Conservation (phyloP, 2,888 invertebrate species). For the Trissoscelio sp. region DNA sequence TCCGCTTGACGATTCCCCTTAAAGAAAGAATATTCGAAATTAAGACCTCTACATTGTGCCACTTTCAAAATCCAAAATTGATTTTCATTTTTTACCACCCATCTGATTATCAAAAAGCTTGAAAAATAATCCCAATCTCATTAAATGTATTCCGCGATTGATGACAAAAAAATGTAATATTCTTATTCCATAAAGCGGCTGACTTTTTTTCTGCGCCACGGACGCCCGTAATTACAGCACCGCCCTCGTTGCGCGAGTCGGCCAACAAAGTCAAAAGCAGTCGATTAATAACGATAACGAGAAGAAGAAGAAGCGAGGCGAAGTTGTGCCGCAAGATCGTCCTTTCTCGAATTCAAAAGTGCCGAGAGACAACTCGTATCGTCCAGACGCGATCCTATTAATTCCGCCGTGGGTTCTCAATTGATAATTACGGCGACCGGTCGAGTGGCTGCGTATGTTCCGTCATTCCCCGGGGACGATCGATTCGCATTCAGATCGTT, state of each 20-base stretch:
- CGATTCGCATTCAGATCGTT: slow-evolving; percentile 72
- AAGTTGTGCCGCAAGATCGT: slow-evolving; percentile 28
- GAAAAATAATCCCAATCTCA: not conserved
- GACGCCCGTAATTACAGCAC: slow-evolving; percentile 14
- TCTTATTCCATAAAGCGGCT: not conserved
- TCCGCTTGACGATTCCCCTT: no score
- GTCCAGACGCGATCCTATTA: slow-evolving; percentile 59
- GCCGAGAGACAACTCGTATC: slow-evolving; percentile 48
- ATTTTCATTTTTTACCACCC: no score
- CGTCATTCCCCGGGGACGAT: slow-evolving; percentile 63
- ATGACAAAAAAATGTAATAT: not conserved
- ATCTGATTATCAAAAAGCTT: not conserved
- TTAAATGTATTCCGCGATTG: not conserved
- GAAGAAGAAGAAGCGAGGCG: slow-evolving; percentile 26
- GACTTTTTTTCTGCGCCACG: slow-evolving; percentile 13
- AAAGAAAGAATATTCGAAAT: no score
- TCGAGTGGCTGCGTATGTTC: slow-evolving; percentile 45
- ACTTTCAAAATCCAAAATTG: no score
- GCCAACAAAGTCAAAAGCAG: slow-evolving; percentile 41
- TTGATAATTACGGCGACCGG: slow-evolving; percentile 69
- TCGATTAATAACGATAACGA: slow-evolving; percentile 58
- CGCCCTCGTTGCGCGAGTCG: slow-evolving; percentile 20
- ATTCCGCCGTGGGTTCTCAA: slow-evolving; percentile 69
- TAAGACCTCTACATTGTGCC: no score
- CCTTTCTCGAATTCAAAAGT: slow-evolving; percentile 47